Percentiles rank a stretch among this genome's conserved stretches.
These are phyloP conservation scores for Eurypyga helias DNA, from an alignment of 2,113 vertebrate genomes.

Conservation along the genomic window DNA sequence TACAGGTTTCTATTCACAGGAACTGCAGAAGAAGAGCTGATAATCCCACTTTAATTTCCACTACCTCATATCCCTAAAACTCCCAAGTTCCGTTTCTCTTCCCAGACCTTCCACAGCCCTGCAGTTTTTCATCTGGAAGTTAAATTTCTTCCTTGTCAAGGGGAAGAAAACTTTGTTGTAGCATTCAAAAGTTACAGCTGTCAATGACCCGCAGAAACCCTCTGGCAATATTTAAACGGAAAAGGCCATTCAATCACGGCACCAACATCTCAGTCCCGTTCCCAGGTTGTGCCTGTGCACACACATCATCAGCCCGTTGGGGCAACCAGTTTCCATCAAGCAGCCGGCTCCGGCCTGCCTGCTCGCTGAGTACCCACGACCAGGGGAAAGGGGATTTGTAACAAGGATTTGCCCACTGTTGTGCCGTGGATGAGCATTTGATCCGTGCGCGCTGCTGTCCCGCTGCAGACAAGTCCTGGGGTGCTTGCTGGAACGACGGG, in stretches of 20 bases:
- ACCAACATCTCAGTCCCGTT: neutral
- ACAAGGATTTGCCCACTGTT: neutral
- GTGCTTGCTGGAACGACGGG: neutral
- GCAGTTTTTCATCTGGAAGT: neutral
- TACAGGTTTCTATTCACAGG: neutral
- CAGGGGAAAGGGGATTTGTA: neutral
- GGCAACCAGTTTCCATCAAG: neutral
- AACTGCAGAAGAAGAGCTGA: neutral
- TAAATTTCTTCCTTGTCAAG: neutral
- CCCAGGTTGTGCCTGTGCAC: accelerated
- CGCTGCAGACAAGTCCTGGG: neutral
- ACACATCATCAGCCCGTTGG: neutral
- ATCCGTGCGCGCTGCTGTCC: neutral
- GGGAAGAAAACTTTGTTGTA: neutral
- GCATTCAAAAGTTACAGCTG: neutral
- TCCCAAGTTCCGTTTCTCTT: neutral
- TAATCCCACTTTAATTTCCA: neutral
- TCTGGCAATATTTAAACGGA: neutral
- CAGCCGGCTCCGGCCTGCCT: neutral
- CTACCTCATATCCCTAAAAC: neutral
- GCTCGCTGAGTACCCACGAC: accelerated
- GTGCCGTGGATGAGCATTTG: neutral
- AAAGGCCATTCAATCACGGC: neutral
- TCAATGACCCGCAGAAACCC: neutral
- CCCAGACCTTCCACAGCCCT: neutral